Evolutionary conservation across 2,797 vertebrate genomes (phyloP), one percentile per base, ranked within the genome.

Genomic region (Siniperca scherzeri): DNA sequence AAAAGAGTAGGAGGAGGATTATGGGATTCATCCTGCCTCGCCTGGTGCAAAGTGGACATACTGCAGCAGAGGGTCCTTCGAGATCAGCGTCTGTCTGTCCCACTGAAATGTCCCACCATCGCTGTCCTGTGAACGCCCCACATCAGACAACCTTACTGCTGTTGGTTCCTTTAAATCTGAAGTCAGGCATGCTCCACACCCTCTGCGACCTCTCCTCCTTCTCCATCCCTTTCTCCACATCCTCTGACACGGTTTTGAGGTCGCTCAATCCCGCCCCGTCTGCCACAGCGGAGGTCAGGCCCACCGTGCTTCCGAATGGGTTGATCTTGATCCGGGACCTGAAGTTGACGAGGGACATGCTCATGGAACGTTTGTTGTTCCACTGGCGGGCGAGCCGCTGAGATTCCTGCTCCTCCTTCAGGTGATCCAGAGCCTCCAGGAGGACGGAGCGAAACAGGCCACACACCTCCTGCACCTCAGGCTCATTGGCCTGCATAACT

Each of bases 171-270:
- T 96, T 96, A 85, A 94, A 93, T 83, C 94, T 95, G 88, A 99
- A 98, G 84, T 99, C 97, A 0, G 98, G 98, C 97, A 98, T 95
- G 95, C 98, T 99, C 97, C 98, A 98, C 77, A 97, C 92, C 64
- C 97, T 96, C 56, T 95, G 96, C 0, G 91, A 88, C 30, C 95
- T 92, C 66, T 95, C 96, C 0, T 93, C 62, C 25, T 53, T 84
- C 44, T 89, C 86, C 73, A 65, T 84, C 50, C 93, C 95, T 68
- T 94, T 94, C 89, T 99, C 98, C 87, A 99, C 98, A 0, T 99
- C 97, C 91, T 97, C 97, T 0, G 98, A 98, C 88, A 99, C 97
- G 10, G 98, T 99, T 85, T 96, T 97, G 76, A 99, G 94, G 78
- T 96, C 93, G 0, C 84, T 93, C 57, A 92, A 0, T 11, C 81